Base-by-base conservation (phyloP, 1,140 invertebrate species). In the Eriocheir sinensis region DNA sequence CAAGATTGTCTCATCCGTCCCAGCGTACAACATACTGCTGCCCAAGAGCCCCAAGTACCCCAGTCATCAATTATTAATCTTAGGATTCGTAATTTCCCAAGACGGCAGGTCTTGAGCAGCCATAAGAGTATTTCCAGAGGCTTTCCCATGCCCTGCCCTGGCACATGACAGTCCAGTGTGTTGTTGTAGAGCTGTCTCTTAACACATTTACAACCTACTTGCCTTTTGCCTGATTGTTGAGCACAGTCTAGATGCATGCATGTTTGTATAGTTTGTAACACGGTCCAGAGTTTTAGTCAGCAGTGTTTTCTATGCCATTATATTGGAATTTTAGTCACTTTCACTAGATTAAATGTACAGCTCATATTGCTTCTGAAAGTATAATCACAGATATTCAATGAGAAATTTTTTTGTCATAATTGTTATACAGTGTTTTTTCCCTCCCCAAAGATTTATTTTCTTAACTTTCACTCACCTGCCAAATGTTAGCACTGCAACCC, bases 401-500 rank as follows among this genome's bases (percentile, higher is more conserved):
- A 72, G 3, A 72, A 72, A 72, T n/a, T 6, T n/a, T 72, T 72
- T 72, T 72, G 60, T 72, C 6, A 72, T 72, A n/a, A 72, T 72
- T 72, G 21, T 21, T 72, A 21, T 21, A 21, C n/a, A 72, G 60
- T n/a, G n/a, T 72, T 72, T 72, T 72, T 72, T 72, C 6, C n/a
- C 27, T n/a, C 27, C 27, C 48, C 21, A 53, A 53, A 72, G 17
- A 72, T 72, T 72, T 72, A 4, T 21, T 72, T 4, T n/a, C n/a
- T n/a, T n/a, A n/a, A n/a, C 27, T 72, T 21, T 21, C 60, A 72
- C 60, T 72, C 60, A 72, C 60, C n/a, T 6, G 60, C 21, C 60
- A 72, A n/a, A 21, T 72, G 60, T 72, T 72, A 72, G 60, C 60
- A 72, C 60, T 72, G 60, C 60, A 72, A 72, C 86, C 44, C 86